A percentile compares a stretch with the other conserved stretches of the same genome.
Conservation (phyloP, 1,140 invertebrate genomes). For the Zaprionus camerounensis region DNA sequence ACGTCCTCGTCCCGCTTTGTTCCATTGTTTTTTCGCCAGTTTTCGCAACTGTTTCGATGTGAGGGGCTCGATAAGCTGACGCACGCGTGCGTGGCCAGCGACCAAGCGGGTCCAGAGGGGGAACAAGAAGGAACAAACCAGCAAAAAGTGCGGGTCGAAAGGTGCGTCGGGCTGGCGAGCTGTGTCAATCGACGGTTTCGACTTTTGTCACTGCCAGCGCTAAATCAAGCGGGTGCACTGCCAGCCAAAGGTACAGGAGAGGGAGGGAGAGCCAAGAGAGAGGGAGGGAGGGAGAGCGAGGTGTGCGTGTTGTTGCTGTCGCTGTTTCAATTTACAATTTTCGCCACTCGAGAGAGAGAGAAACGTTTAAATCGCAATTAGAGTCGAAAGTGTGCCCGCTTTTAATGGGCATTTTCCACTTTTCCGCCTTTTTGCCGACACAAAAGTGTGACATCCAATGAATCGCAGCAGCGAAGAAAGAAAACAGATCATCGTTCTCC, state of each 20-base stretch:
- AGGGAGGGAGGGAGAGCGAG: background rate
- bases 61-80: constrained; percentile 48
- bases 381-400: constrained; percentile 64
- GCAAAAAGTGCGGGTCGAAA: constrained; percentile 71
- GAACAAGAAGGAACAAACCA: background rate
- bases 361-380: constrained; percentile 76
- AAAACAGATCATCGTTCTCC: constrained; percentile 37
- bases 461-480: background rate
- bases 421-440: constrained; percentile 15
- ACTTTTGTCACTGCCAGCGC: constrained; percentile 65
- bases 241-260: background rate
- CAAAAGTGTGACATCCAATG: constrained; percentile 54
- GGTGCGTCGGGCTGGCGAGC: constrained; percentile 49
- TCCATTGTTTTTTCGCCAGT: constrained; percentile 49
- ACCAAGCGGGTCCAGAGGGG: constrained; percentile 42
- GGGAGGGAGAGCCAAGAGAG: background rate
- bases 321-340: constrained; percentile 54
- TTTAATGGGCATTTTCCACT: constrained; percentile 50
- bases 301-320: constrained; percentile 8
- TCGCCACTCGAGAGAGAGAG: constrained; percentile 60
- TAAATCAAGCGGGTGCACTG: constrained; percentile 65
- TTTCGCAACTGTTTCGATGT: constrained; percentile 73
- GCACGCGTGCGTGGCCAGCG: constrained; percentile 61
- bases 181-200: constrained; percentile 38
- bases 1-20: background rate